phyloP scores from a whole-genome alignment of 2,888 invertebrate genomes.

The Caenorhabditis japonica region DNA sequence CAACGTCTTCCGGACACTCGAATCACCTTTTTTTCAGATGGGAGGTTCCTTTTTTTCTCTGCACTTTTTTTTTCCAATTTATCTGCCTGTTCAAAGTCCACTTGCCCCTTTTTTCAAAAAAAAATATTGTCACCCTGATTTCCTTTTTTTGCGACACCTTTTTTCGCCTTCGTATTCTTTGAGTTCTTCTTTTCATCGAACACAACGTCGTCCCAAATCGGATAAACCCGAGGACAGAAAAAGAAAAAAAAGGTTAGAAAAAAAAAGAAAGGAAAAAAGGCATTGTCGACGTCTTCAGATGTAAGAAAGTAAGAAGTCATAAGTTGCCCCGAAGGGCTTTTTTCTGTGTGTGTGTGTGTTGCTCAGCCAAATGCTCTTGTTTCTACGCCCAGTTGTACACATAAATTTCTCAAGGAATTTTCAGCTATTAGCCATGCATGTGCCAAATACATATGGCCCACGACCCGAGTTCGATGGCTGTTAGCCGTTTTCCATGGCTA shows the following conservation, averaged over 20 bases:
- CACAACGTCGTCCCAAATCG: constrained; percentile 39
- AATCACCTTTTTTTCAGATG: too few relatives aligned
- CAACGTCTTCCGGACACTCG: too few relatives aligned
- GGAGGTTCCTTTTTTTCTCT: too few relatives aligned
- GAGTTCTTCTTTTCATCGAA: constrained; percentile 35
- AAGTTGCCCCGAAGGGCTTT: constrained; percentile 47
- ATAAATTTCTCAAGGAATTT: too few relatives aligned
- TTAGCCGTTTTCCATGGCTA: too few relatives aligned
- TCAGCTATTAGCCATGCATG: too few relatives aligned
- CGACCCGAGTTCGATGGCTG: too few relatives aligned
- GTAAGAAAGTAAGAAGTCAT: too few relatives aligned
- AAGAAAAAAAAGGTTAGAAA: constrained; percentile 10
- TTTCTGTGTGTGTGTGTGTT: constrained; percentile 1
- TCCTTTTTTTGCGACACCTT: constrained; percentile 10
- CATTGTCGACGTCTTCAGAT: too few relatives aligned
- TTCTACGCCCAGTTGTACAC: constrained; percentile 6
- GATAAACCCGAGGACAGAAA: constrained; percentile 22
- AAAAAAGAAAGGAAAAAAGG: constrained; percentile 11
- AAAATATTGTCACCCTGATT: constrained; percentile 17
- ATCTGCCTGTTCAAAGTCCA: constrained; percentile 32
- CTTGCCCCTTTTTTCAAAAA: constrained; percentile 2
- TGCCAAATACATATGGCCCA: too few relatives aligned
- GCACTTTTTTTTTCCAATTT: too few relatives aligned
- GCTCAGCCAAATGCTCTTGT: constrained; percentile 3
- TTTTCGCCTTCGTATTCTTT: constrained; percentile 12